Base-by-base conservation (phyloP, 2,888 invertebrate species). In the Rhingia rostrata region DNA sequence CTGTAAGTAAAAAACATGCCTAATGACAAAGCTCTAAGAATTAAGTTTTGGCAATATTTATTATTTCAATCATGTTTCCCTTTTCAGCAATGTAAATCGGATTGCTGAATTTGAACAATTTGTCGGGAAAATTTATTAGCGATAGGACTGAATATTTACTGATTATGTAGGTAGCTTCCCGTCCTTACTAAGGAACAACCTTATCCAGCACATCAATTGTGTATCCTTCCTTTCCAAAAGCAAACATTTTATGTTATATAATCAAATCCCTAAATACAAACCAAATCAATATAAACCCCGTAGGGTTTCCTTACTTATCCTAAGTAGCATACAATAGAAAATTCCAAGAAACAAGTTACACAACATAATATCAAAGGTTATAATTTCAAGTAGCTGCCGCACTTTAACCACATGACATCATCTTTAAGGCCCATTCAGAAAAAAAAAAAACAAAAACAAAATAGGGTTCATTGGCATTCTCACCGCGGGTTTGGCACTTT, bases 401-500 rank as follows among this genome's bases (percentile, higher is more conserved):
- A 63, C 35, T 22, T 33, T 22, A 63, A 12, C 47, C 22, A 22
- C 47, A 10, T 49, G 63, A 63, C 63, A 49, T 63, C 37, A 12
- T 49, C 2, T 51, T 32, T 12, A 5, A 51, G 12, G n/a, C 37
- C 7, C 51, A 49, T n/a, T 5, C 10, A 30, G 12, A 37, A 9
- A n/a, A n/a, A 64, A 35, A n/a, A 12, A 39, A 37, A 39, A 3
- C 12, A 14, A 33, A 22, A 54, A 54, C 6, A 9, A 53, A 22
- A 22, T 22, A 22, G 22, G 39, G 63, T 73, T 64, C 73, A 14
- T 47, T 73, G 56, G 56, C 73, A 54, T 41, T 39, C 37, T 53
- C 14, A n/a, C 33, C 6, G n/a, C 33, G 43, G 32, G 14, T 35
- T 54, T 4, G 12, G 4, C 39, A 64, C 81, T 81, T 81, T 81